These are phyloP conservation scores for Oscheius sp. DNA, from an alignment of 2,888 invertebrate genomes.

Conservation along the genomic window DNA sequence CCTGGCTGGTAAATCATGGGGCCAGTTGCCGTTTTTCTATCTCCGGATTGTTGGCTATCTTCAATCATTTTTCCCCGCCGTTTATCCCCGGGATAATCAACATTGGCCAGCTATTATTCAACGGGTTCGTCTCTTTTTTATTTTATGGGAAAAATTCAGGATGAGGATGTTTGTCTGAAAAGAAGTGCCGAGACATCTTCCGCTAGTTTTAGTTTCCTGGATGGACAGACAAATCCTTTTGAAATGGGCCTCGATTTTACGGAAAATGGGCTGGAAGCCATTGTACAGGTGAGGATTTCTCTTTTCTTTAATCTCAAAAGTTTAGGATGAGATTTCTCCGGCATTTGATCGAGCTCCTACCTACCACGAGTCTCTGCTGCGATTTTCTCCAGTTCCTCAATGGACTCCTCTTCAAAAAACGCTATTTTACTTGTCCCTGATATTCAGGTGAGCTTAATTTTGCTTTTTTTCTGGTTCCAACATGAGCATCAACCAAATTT, in stretches of 20 bases:
- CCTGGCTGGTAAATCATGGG: constrained; percentile 45
- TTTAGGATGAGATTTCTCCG: constrained; percentile 45
- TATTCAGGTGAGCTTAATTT: constrained; percentile 45
- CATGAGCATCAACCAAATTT: too few relatives aligned
- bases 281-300: constrained; percentile 23
- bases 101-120: constrained; percentile 35
- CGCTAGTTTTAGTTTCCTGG: constrained; percentile 25
- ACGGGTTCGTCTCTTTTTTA: constrained; percentile 16
- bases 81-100: constrained; percentile 26
- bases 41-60: constrained; percentile 49
- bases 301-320: not conserved
- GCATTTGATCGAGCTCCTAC: constrained; percentile 48
- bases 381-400: constrained; percentile 34
- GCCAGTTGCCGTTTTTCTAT: constrained; percentile 54
- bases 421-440: constrained; percentile 45
- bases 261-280: constrained; percentile 27
- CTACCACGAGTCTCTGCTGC: constrained; percentile 41
- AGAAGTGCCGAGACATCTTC: constrained; percentile 13
- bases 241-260: constrained; percentile 28
- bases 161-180: constrained; percentile 18
- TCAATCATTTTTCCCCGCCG: constrained; percentile 49
- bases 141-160: not conserved
- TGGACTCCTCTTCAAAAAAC: constrained; percentile 43
- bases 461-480: not conserved
- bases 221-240: not conserved